Evolutionary conservation across 23 tunicate genomes (phyloP).

Genomic region (Trididemnum nubilum): DNA sequence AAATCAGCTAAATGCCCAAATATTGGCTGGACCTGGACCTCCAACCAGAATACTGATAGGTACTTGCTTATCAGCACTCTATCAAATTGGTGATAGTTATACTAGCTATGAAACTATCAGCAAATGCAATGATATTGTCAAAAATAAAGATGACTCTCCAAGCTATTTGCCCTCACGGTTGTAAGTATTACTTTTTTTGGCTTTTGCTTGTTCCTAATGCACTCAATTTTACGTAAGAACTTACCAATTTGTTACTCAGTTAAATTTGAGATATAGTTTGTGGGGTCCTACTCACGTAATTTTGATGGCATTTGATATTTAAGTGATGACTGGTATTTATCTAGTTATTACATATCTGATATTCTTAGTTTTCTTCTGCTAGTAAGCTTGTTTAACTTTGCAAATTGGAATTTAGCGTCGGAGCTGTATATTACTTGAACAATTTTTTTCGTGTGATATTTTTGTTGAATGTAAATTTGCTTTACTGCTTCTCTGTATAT

Average conservation of each 20-base stretch:
- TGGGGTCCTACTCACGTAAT: too few relatives aligned
- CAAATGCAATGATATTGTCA: slow-evolving; percentile 82
- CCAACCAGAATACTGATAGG: slow-evolving; percentile 85
- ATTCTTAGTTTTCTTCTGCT: too few relatives aligned
- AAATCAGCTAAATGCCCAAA: slow-evolving; percentile 62
- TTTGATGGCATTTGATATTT: too few relatives aligned
- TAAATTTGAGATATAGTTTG: background rate
- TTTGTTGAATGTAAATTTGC: too few relatives aligned
- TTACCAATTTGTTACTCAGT: background rate
- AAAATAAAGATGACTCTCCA: slow-evolving; percentile 93
- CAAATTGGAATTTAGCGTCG: too few relatives aligned
- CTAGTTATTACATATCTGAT: too few relatives aligned
- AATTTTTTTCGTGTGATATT: too few relatives aligned
- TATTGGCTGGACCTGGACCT: slow-evolving; percentile 88
- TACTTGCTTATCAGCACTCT: slow-evolving; percentile 64
- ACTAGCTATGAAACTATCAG: slow-evolving; percentile 66
- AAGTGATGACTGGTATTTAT: too few relatives aligned
- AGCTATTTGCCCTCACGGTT: slow-evolving; percentile 73
- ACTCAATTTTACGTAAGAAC: too few relatives aligned
- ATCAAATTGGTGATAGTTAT: slow-evolving; percentile 83
- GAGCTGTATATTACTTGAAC: too few relatives aligned
- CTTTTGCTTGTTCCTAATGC: background rate
- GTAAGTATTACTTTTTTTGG: slow-evolving; percentile 52
- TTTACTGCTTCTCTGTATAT: too few relatives aligned
- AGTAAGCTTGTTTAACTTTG: too few relatives aligned